Evolutionary conservation across 2,797 vertebrate genomes (phyloP).

Genomic region (Botia almorhae): DNA sequence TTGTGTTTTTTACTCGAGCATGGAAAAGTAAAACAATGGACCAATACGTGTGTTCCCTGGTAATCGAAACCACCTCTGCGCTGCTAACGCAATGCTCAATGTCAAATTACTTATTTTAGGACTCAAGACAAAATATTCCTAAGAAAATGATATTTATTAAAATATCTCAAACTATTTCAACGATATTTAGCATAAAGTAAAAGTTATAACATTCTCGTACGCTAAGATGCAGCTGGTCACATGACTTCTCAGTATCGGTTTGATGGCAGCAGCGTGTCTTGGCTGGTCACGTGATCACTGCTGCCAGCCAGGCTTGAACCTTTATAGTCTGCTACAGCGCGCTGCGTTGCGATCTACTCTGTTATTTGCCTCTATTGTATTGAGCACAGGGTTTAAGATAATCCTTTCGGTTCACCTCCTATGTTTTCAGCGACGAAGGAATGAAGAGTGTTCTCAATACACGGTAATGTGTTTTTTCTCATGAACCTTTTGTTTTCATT

Average conservation of each 20-base stretch:
- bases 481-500: not conserved
- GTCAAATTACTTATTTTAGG: no score
- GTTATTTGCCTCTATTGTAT: constrained; percentile 64
- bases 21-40: no score
- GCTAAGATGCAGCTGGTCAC: not conserved
- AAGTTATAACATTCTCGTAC: not conserved
- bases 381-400: constrained; percentile 46
- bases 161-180: no score
- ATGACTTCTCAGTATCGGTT: constrained; percentile 5
- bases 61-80: no score
- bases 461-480: constrained; percentile 53
- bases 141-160: no score
- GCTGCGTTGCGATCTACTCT: not conserved
- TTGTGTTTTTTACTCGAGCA: no score
- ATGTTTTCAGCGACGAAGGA: constrained; percentile 54
- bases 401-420: constrained; percentile 51
- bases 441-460: constrained; percentile 61
- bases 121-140: no score
- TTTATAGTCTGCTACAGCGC: constrained; percentile 2
- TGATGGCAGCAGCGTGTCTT: not conserved
- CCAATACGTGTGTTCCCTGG: no score
- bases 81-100: no score
- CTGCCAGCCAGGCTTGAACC: constrained; percentile 36
- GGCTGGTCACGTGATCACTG: constrained; percentile 34
- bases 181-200: no score